These are phyloP conservation scores for Anhinga anhinga DNA, from an alignment of 2,113 vertebrate genomes.

Conservation along the genomic window DNA sequence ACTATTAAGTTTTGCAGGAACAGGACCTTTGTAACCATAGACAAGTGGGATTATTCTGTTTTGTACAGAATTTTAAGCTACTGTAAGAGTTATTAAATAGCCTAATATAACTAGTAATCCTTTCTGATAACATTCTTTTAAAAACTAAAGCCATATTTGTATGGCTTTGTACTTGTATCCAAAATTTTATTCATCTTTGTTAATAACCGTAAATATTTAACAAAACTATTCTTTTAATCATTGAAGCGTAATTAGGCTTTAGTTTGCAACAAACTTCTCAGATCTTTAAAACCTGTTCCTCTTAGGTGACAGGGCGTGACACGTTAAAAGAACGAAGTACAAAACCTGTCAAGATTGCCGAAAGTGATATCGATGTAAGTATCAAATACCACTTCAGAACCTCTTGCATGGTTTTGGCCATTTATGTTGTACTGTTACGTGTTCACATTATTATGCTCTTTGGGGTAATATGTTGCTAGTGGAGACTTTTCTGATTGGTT, in stretches of 20 bases:
- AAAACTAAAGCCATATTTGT: background rate
- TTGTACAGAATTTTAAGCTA: background rate
- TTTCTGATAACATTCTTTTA: background rate
- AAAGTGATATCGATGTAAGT: conserved; percentile 96
- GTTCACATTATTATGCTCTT: background rate
- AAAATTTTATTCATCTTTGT: background rate
- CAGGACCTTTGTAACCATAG: background rate
- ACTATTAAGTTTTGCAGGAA: background rate
- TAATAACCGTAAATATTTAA: background rate
- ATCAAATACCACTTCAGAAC: background rate
- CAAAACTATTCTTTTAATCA: background rate
- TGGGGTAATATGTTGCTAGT: background rate
- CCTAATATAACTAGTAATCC: background rate
- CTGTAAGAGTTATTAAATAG: background rate
- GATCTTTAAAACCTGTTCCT: conserved; percentile 33
- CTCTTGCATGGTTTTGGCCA: background rate
- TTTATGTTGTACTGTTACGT: background rate
- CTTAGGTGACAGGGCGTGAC: conserved; percentile 90
- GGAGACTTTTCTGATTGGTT: background rate
- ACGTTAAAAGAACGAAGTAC: conserved; percentile 82
- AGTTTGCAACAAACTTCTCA: background rate
- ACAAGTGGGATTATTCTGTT: background rate
- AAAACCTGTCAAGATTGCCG: conserved; percentile 92
- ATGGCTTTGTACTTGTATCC: background rate
- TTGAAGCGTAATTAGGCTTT: background rate